Evolutionary conservation across 2,797 vertebrate species (phyloP), one percentile per base, ranked within the genome.

Genomic region (Acanthopagrus latus): DNA sequence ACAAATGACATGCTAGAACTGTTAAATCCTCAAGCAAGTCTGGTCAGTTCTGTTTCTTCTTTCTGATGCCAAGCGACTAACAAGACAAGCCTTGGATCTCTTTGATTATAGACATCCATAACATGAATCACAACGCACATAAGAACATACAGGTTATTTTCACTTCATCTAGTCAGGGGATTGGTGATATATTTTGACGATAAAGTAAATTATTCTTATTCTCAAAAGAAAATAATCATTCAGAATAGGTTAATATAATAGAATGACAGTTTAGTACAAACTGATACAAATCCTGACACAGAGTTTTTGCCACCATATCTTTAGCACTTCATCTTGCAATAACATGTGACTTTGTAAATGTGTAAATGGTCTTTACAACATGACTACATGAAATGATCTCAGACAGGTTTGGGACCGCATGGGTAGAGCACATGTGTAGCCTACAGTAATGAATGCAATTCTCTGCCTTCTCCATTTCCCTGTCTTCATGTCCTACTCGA

Each of bases 401-500:
- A 47, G 38, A 38, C 67, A 71, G 25, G 46, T 25, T n/a, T 11
- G 50, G 64, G 43, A 52, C 1, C 38, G 10, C 38, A 38, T 38
- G 38, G 38, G 33, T 10, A 59, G 77, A 21, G 41, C 50, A 76
- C 70, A 76, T 52, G 73, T 57, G 47, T 64, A 51, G 64, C 47
- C 57, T 54, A 80, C 55, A 58, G 64, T 57, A 68, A 71, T 33
- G 67, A 46, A 74, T 48, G 70, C n/a, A 69, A 56, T 76, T 72
- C 74, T 23, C 50, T 72, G 54, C 46, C 64, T 52, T 76, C 70
- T 74, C 76, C 67, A n/a, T 71, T 65, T 64, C 74, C 65, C 62
- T 44, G 57, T 70, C 66, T 71, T 67, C 47, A 68, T 23, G 41
- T 88, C 74, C 76, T 67, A 63, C 75, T 73, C 70, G 50, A 64